These are phyloP conservation scores for Silurus aristotelis DNA, from an alignment of 2,797 vertebrate genomes.

Conservation along the genomic window DNA sequence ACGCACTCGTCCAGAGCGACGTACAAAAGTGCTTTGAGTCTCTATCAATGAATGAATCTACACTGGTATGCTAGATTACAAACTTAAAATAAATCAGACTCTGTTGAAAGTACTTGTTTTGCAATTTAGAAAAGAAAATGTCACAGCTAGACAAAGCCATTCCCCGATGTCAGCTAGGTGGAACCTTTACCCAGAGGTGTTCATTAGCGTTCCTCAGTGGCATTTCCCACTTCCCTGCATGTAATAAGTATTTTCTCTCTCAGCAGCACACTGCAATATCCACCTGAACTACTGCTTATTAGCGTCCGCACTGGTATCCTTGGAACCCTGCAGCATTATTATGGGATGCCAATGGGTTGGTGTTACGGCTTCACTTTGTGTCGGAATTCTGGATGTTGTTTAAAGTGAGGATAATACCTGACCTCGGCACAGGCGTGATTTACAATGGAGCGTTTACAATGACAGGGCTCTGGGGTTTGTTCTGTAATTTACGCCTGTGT, in stretches of 20 bases:
- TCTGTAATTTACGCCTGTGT: conserved; percentile 1
- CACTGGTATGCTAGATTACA: too few relatives aligned
- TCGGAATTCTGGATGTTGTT: background rate
- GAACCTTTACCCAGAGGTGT: background rate
- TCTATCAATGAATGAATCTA: too few relatives aligned
- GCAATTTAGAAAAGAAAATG: background rate
- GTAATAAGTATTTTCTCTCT: conserved; percentile 26
- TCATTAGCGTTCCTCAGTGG: conserved; percentile 16
- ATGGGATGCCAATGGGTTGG: background rate
- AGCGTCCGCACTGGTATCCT: background rate
- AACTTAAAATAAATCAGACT: too few relatives aligned
- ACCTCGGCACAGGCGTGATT: background rate
- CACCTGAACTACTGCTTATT: background rate
- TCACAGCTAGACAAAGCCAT: background rate
- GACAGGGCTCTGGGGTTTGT: conserved; percentile 8
- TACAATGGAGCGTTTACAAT: conserved; percentile 6
- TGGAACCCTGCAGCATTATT: conserved; percentile 26
- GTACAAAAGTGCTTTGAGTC: too few relatives aligned
- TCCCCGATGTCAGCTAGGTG: background rate
- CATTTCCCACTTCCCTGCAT: background rate
- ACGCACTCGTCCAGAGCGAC: too few relatives aligned
- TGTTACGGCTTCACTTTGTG: background rate
- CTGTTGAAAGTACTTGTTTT: too few relatives aligned
- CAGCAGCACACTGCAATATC: background rate
- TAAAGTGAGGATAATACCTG: background rate